Percentiles rank a stretch among this genome's conserved stretches.
phyloP scores from a whole-genome alignment of 2,113 vertebrate genomes.

The Catharus bicknelli region DNA sequence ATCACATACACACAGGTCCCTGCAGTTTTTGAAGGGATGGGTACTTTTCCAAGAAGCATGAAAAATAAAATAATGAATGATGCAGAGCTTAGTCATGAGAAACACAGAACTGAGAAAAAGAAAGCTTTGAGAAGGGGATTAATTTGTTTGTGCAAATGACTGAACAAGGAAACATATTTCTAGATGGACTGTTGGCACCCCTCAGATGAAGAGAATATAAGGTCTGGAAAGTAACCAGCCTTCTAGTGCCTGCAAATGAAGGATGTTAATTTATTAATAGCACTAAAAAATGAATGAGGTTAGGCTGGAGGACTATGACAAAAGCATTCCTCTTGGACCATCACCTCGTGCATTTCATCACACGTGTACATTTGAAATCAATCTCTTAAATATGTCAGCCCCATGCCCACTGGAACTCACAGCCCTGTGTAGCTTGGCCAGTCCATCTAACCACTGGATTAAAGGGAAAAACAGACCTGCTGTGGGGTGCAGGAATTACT shows the following conservation, averaged over 20 bases:
- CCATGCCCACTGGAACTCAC: background rate
- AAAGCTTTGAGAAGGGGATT: background rate
- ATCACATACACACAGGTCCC: accelerated
- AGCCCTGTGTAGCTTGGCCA: background rate
- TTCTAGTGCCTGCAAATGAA: background rate
- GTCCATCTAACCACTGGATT: background rate
- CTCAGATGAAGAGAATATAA: background rate
- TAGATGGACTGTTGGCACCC: background rate
- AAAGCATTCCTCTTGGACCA: background rate
- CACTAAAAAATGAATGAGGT: background rate
- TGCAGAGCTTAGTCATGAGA: background rate
- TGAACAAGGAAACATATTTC: background rate
- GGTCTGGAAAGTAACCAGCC: background rate
- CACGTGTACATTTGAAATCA: background rate
- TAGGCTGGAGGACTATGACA: background rate
- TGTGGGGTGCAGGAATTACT: background rate
- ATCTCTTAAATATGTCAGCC: background rate
- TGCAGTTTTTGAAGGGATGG: background rate
- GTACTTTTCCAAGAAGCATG: background rate
- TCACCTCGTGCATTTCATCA: background rate
- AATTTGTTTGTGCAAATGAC: background rate
- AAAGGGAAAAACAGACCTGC: background rate
- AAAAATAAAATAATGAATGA: background rate
- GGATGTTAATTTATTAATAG: background rate
- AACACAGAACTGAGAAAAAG: background rate